These are phyloP conservation scores for Catharus fuscescens DNA, from an alignment of 2,113 vertebrate genomes.

Conservation along the genomic window DNA sequence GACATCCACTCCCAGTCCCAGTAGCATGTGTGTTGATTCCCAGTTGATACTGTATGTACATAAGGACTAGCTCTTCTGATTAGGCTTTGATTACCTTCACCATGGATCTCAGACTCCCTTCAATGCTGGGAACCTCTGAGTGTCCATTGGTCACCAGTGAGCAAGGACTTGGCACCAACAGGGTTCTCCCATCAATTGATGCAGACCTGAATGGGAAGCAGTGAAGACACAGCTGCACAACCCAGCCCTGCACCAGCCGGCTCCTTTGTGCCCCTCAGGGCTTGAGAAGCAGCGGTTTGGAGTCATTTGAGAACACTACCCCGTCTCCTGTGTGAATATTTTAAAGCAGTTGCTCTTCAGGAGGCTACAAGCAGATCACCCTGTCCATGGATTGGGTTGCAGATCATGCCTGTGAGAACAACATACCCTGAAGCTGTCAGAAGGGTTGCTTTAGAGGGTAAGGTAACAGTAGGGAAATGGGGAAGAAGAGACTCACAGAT, in stretches of 20 bases:
- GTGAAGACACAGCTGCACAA: not conserved
- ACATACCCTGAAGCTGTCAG: not conserved
- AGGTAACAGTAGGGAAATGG: not conserved
- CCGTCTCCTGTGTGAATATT: conserved; percentile 49
- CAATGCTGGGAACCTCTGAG: not conserved
- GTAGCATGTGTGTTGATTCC: not conserved
- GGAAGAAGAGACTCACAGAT: conserved; percentile 29
- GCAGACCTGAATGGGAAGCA: not conserved
- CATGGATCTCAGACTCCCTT: not conserved
- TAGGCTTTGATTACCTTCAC: not conserved
- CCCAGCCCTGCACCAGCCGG: not conserved
- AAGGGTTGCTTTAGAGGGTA: not conserved
- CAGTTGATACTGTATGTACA: not conserved
- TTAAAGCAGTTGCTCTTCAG: not conserved
- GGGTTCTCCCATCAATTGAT: not conserved
- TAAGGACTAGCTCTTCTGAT: not conserved
- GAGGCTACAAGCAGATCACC: conserved; percentile 11
- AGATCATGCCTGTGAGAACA: not conserved
- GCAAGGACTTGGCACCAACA: not conserved
- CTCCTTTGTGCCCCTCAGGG: not conserved
- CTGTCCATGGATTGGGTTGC: conserved; percentile 8
- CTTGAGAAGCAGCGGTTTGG: not conserved
- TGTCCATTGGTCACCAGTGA: not conserved
- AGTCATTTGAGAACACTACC: conserved; percentile 29
- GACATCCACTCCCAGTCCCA: not conserved